Evolutionary conservation across 2,113 vertebrate species (phyloP).

Genomic region (Neogale vison): DNA sequence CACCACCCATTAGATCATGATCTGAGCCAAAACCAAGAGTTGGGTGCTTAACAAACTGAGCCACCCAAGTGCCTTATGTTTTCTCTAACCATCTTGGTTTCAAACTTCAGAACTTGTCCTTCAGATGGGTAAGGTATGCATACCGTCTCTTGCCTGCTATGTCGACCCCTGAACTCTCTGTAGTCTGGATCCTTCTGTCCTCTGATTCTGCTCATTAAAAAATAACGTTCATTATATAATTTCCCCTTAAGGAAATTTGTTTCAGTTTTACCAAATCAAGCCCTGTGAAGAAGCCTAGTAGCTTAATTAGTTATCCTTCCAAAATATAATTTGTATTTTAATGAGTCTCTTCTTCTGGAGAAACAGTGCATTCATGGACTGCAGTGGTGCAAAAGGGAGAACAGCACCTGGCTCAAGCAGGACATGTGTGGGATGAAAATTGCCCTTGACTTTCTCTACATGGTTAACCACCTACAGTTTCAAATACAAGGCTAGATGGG

Average conservation of each 20-base stretch:
- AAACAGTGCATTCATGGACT: background rate
- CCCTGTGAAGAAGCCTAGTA: background rate
- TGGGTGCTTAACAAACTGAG: background rate
- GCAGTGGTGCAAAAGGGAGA: background rate
- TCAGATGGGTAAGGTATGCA: background rate
- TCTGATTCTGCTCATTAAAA: background rate
- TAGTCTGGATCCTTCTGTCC: background rate
- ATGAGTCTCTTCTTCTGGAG: background rate
- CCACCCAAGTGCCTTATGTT: background rate
- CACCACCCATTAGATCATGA: background rate
- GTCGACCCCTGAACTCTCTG: background rate
- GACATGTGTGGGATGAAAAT: background rate
- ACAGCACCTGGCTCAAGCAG: background rate
- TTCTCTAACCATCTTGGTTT: background rate
- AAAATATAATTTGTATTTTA: background rate
- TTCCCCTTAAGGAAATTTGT: background rate
- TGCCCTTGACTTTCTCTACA: background rate
- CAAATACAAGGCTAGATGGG: background rate
- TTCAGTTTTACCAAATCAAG: background rate
- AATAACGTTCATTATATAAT: background rate
- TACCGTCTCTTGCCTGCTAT: background rate
- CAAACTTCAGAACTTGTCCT: background rate
- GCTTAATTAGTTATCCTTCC: background rate
- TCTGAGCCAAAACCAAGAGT: background rate
- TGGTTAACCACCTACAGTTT: background rate